phyloP scores from a whole-genome alignment of 2,888 invertebrate species.

The Ypsolopha sequella region DNA sequence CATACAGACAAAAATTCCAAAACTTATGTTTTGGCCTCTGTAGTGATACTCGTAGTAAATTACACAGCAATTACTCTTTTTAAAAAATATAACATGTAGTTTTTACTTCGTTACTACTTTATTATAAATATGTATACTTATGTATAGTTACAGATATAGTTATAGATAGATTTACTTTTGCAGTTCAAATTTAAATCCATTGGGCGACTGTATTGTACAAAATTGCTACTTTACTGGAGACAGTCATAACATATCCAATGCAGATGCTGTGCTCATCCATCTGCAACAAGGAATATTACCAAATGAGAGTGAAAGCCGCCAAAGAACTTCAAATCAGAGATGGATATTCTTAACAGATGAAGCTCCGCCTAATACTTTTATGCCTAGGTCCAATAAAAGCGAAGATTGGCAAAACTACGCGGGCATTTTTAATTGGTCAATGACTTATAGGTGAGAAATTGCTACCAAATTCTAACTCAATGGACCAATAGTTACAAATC shows the following conservation, averaged over 20 bases:
- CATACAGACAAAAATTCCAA: no score
- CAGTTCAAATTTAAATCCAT: slow-evolving; percentile 61
- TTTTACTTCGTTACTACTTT: no score
- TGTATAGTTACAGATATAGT: no score
- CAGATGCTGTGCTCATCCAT: slow-evolving; percentile 73
- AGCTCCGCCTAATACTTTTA: slow-evolving; percentile 72
- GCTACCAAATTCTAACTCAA: no score
- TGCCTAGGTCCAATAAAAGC: slow-evolving; percentile 31
- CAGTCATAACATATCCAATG: slow-evolving; percentile 44
- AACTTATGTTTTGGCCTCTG: no score
- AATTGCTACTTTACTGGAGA: slow-evolving; percentile 74
- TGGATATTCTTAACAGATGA: slow-evolving; percentile 82
- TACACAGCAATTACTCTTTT: no score
- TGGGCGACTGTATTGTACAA: slow-evolving; percentile 69
- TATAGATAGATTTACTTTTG: slow-evolving; percentile 11
- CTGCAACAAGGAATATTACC: slow-evolving; percentile 54
- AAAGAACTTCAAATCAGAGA: slow-evolving; percentile 51
- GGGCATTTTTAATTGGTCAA: slow-evolving; percentile 79
- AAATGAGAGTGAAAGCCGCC: slow-evolving; percentile 17
- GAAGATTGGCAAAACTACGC: slow-evolving; percentile 46
- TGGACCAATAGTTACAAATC: no score
- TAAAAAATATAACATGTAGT: no score
- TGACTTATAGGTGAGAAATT: slow-evolving; percentile 69
- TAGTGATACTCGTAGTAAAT: no score
- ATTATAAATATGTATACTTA: no score